Conservation (phyloP, 2,797 vertebrate genomes). For the Pyrrhura leucotis region DNA sequence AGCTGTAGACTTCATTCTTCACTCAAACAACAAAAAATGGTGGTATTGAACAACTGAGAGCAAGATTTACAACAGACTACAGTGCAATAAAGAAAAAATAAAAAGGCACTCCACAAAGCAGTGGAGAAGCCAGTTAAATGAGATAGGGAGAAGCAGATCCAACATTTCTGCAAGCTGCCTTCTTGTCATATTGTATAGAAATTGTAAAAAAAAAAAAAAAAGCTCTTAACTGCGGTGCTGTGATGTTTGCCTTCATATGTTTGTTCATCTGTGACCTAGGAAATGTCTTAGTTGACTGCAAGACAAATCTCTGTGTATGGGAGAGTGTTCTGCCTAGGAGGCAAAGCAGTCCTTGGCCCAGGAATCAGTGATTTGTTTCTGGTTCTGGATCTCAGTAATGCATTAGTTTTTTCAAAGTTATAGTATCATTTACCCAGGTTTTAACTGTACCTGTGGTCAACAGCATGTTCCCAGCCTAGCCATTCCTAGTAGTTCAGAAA, state of each 20-base stretch:
- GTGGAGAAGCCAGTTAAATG: conserved; percentile 19
- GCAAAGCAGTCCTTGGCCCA: neutral
- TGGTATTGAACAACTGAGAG: conserved; percentile 26
- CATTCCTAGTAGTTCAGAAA: neutral
- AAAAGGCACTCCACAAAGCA: neutral
- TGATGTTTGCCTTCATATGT: neutral
- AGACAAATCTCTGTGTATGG: neutral
- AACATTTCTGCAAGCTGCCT: conserved; percentile 3
- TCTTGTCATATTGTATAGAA: neutral
- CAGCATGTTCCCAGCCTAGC: neutral
- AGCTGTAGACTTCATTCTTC: conserved; percentile 45
- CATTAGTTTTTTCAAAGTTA: neutral
- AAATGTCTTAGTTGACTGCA: neutral
- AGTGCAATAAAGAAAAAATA: neutral
- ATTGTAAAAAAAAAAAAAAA: neutral
- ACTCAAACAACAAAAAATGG: neutral
- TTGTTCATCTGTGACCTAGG: neutral
- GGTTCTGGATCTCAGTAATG: neutral
- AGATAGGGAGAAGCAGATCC: neutral
- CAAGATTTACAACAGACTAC: conserved; percentile 43
- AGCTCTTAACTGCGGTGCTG: neutral
- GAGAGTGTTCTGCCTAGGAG: neutral
- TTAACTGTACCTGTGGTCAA: neutral
- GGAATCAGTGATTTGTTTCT: neutral
- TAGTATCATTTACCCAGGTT: neutral